Conservation (phyloP, 2,888 invertebrate species). For the Cataglyphis cursor region DNA sequence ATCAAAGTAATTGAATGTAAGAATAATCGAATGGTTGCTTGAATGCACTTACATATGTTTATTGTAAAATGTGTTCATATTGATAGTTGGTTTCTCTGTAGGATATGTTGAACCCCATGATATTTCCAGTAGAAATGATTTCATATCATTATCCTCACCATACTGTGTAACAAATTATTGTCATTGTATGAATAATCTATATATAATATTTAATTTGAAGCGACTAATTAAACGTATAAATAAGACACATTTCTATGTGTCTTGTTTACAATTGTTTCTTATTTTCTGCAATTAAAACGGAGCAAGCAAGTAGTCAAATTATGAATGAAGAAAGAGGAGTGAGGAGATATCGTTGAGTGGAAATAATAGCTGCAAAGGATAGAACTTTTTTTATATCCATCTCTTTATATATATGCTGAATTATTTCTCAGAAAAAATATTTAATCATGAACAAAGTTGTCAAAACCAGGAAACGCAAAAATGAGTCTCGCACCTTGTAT, state of each 20-base stretch:
- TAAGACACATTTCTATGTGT: neutral
- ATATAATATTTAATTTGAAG: neutral
- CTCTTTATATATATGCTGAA: neutral
- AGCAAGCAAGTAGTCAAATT: neutral
- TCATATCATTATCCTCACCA: slow-evolving; percentile 92
- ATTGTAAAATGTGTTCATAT: slow-evolving; percentile 97
- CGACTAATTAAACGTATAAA: neutral
- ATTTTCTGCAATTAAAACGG: neutral
- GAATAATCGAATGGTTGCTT: slow-evolving; percentile 64
- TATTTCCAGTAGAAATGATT: slow-evolving; percentile 96
- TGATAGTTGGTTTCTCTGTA: slow-evolving; percentile 92
- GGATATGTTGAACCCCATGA: slow-evolving; percentile 96
- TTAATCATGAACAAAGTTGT: neutral
- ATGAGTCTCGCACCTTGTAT: slow-evolving; percentile 91
- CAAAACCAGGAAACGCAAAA: neutral
- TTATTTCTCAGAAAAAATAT: neutral
- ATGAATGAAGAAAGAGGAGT: neutral
- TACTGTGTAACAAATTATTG: slow-evolving; percentile 88
- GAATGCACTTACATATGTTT: slow-evolving; percentile 93
- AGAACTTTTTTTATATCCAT: neutral
- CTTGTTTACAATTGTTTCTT: neutral
- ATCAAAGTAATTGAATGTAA: slow-evolving; percentile 67
- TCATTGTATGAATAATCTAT: slow-evolving; percentile 16
- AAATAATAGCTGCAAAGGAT: neutral
- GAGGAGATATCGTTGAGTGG: neutral